These are phyloP conservation scores for Helobdella robusta DNA, from an alignment of 2,888 invertebrate genomes.

Conservation along the genomic window DNA sequence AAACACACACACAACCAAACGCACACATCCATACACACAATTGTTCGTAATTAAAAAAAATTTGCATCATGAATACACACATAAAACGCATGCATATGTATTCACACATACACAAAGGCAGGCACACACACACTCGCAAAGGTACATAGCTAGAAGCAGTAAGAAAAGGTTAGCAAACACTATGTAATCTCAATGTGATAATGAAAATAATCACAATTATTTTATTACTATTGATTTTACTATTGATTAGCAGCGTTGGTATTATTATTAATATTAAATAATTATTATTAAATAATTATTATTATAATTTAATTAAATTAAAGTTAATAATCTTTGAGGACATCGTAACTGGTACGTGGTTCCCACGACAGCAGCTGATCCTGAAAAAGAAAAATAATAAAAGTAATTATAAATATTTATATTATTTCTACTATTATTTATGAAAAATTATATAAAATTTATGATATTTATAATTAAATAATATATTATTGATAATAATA, in stretches of 20 bases:
- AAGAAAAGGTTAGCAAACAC: not conserved
- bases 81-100: not conserved
- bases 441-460: too few relatives aligned
- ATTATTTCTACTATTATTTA: too few relatives aligned
- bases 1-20: slow-evolving; percentile 16
- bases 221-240: slow-evolving; percentile 10
- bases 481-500: too few relatives aligned
- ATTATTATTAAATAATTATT: slow-evolving; percentile 10
- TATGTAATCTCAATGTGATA: not conserved
- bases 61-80: too few relatives aligned
- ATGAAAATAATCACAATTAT: not conserved
- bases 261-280: slow-evolving; percentile 7
- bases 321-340: slow-evolving; percentile 35
- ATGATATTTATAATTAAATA: too few relatives aligned
- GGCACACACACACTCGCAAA: slow-evolving; percentile 7
- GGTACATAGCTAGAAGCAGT: not conserved
- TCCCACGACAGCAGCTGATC: slow-evolving; percentile 45
- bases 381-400: slow-evolving; percentile 36
- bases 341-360: slow-evolving; percentile 40
- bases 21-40: slow-evolving; percentile 11
- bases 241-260: not conserved
- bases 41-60: too few relatives aligned
- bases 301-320: not conserved
- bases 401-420: too few relatives aligned
- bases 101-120: slow-evolving; percentile 8